A percentile compares a stretch with the other conserved stretches of the same genome.
These are phyloP conservation scores for Sphecodes monilicornis DNA, from an alignment of 2,888 invertebrate genomes.

Conservation along the genomic window DNA sequence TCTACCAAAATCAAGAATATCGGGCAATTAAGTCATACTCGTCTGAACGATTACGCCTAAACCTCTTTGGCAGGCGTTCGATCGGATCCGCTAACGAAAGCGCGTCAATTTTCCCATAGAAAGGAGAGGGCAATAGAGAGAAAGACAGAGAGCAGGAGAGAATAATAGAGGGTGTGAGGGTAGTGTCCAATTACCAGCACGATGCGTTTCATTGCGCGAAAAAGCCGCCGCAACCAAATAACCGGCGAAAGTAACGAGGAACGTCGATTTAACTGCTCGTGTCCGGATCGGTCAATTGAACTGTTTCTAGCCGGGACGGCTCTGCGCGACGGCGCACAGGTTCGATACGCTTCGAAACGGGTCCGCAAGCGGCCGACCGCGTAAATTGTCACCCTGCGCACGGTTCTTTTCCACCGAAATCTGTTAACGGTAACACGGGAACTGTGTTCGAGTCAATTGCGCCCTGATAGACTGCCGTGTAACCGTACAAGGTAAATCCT, in stretches of 20 bases:
- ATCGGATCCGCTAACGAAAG: conserved; percentile 8
- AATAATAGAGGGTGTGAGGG: neutral
- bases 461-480: conserved; percentile 13
- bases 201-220: conserved; percentile 56
- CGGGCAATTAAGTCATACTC: neutral
- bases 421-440: conserved; percentile 41
- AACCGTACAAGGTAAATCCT: conserved; percentile 16
- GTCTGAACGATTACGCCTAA: neutral
- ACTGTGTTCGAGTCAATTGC: conserved; percentile 31
- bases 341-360: conserved; percentile 38
- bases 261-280: conserved; percentile 54
- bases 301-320: conserved; percentile 41
- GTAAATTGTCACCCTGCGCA: conserved; percentile 51
- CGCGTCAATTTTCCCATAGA: conserved; percentile 30
- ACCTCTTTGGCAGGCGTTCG: neutral
- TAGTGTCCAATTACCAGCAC: conserved; percentile 49
- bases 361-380: conserved; percentile 14
- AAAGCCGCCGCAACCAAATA: conserved; percentile 49
- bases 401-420: conserved; percentile 31
- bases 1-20: neutral
- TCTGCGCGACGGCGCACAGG: neutral
- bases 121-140: neutral
- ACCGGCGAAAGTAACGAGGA: conserved; percentile 57
- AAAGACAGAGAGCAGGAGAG: neutral
- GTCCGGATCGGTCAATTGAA: conserved; percentile 54